Evolutionary conservation across 2,888 invertebrate species (phyloP).

Genomic region (Eustalomyia histrio): DNA sequence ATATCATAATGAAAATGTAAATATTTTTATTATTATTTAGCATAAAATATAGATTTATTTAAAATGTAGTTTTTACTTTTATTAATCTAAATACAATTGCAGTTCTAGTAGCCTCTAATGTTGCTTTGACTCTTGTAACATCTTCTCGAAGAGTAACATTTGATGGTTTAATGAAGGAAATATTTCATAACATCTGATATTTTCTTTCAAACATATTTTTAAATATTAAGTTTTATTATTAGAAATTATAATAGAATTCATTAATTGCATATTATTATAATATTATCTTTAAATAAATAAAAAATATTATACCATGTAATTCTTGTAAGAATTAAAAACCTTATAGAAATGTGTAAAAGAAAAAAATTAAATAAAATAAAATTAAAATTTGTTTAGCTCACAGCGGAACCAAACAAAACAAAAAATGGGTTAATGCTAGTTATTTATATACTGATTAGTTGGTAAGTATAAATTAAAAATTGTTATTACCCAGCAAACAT

Average conservation of each 20-base stretch:
- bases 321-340: slow-evolving; percentile 48
- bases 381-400: slow-evolving; percentile 60
- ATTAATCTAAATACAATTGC: slow-evolving; percentile 46
- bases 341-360: slow-evolving; percentile 59
- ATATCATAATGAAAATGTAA: slow-evolving; percentile 27
- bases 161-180: background rate
- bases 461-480: background rate
- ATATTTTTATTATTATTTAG: slow-evolving; percentile 45
- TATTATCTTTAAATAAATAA: slow-evolving; percentile 44
- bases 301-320: slow-evolving; percentile 44
- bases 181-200: slow-evolving; percentile 7
- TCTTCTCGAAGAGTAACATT: slow-evolving; percentile 35
- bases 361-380: slow-evolving; percentile 57
- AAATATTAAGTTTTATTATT: slow-evolving; percentile 47
- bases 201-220: slow-evolving; percentile 11
- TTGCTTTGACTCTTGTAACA: slow-evolving; percentile 21
- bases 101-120: slow-evolving; percentile 63
- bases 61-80: slow-evolving; percentile 32
- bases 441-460: background rate
- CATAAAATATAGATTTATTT: slow-evolving; percentile 45
- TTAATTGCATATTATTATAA: slow-evolving; percentile 54
- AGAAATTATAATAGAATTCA: slow-evolving; percentile 42
- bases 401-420: slow-evolving; percentile 57
- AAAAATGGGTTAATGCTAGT: background rate
- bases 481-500: too few species aligned